Evolutionary conservation across 92 coral and sea anemone species (phyloP).

Genomic region (Porites cylindrica): DNA sequence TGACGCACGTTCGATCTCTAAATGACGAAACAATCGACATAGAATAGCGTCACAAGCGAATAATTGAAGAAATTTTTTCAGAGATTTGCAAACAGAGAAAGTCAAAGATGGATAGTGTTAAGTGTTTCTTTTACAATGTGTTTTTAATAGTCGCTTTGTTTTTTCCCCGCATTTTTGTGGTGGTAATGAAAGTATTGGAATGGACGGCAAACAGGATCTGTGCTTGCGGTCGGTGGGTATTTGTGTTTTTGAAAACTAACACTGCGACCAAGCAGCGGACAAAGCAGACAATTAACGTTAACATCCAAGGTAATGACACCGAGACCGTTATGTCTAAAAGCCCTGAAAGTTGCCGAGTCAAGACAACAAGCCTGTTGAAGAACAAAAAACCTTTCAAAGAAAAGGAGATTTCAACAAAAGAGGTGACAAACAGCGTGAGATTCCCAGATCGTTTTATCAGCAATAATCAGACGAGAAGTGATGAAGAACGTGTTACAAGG

Average conservation of each 20-base stretch:
- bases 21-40: neutral
- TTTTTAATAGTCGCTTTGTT: neutral
- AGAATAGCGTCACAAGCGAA: conserved; percentile 1
- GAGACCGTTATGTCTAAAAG: neutral
- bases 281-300: neutral
- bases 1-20: neutral
- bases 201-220: neutral
- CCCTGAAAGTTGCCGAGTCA: neutral
- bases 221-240: neutral
- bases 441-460: neutral
- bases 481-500: neutral
- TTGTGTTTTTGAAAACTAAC: neutral
- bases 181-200: neutral
- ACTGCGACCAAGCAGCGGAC: neutral
- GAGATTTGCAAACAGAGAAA: neutral
- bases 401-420: neutral
- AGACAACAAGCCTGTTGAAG: neutral
- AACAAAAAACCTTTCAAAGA: conserved; percentile 5
- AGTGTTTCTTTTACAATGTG: neutral
- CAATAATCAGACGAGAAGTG: neutral
- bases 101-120: neutral
- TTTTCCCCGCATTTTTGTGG: neutral
- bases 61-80: neutral
- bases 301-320: neutral
- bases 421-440: neutral